Evolutionary conservation across 2,888 invertebrate species (phyloP), one percentile per base, ranked within the genome.

Genomic region (Philonicus albiceps): DNA sequence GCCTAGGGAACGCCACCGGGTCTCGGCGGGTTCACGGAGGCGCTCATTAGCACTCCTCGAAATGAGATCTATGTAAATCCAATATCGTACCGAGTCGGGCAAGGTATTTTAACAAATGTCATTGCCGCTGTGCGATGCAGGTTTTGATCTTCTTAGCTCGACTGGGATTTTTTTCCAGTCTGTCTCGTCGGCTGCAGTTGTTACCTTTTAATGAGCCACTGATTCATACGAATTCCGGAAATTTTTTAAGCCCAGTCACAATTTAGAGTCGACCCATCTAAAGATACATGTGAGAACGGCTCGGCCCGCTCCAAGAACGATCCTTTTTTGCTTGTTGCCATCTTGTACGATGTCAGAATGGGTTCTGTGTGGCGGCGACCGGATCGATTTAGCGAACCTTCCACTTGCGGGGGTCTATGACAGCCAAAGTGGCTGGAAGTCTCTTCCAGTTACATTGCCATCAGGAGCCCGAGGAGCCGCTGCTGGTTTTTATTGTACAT

Each of bases 151-250:
- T 55, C 81, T 34, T 7, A 22, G 64, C 49, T 37, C 27, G 49
- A 72, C 37, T 37, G 19, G 13, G 13, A 64, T 53, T 80, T 43
- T 83, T 83, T 81, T 64, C 27, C 43, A 49, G 27, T 43, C 37
- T 22, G 27, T 43, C 40, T 72, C 22, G 19, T 31, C 64, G 64
- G 64, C 64, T 83, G 83, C 34, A 83, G 80, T 83, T 83, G 83
- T 83, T 83, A 83, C 83, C 83, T 83, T 83, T 83, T 83, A 83
- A 83, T 83, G 83, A 83, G 83, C 83, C 64, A 83, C 83, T 83
- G 83, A 83, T 83, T 83, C 83, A 83, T 83, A 64, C 83, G 83
- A 27, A 83, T 83, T 83, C 83, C 83, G 83, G 83, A 83, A 83
- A 83, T 83, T 83, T 83, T 83, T 83, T 83, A 72, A 83, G 83